Evolutionary conservation across 2,797 vertebrate genomes (phyloP), one percentile per base, ranked within the genome.

Genomic region (Argyrosomus regius): DNA sequence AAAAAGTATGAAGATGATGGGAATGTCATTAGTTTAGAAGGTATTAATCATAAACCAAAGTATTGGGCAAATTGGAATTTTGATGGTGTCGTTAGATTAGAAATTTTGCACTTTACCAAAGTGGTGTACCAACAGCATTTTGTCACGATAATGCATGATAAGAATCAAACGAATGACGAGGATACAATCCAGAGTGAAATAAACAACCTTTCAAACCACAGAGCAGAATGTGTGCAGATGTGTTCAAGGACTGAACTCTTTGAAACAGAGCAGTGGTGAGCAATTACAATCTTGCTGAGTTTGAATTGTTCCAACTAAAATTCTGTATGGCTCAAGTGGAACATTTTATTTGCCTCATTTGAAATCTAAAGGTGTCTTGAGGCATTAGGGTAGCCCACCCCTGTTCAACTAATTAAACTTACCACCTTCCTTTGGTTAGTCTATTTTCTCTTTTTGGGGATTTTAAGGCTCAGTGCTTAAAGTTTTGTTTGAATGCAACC

Each of bases 241-340:
- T 89, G 90, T 68, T 46, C 50, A 6, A 53, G 67, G 58, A 62
- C 67, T n/a, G 63, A 78, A 77, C 80, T 68, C 70, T 76, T 72
- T 67, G 45, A 77, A 78, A 67, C 57, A 22, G 54, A 14, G 28
- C 48, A 31, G 76, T 56, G 78, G 76, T 68, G 78, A 90, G 76
- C 86, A 89, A 89, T 95, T 92, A 94, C 84, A 81, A 83, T 88
- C 86, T 92, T 93, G 93, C 92, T 95, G 94, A 95, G 90, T 81
- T 78, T 41, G 83, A 88, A 82, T 49, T 87, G 88, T 90, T 92
- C 70, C 70, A 52, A 74, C 75, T 79, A 41, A 77, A 83, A 81
- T 64, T 82, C 54, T 62, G 80, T 82, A 72, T 66, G 77, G 80
- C 83, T 83, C 63, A 78, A 88, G 89, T 82, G 85, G 90, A 93